Evolutionary conservation across 1,140 invertebrate species (phyloP), one percentile per base, ranked within the genome.

Genomic region (Aphelenchoides fujianensis): DNA sequence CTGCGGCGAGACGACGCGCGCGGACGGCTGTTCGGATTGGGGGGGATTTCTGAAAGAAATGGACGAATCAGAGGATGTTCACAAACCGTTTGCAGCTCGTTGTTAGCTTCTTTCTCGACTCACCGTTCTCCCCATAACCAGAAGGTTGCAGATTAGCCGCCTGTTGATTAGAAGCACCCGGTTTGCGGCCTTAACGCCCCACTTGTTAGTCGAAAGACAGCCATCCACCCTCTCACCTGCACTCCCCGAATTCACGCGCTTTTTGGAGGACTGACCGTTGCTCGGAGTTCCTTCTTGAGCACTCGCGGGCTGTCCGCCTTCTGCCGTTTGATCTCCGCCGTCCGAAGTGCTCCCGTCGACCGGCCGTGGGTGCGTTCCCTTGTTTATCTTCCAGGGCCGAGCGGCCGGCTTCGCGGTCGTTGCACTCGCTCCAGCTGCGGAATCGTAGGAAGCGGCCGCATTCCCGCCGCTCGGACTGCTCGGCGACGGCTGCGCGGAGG

Each of bases 121-220:
- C 31, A 69, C 67, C 67, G 34, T 69, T 69, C 27, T 70, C 67
- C 19, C 67, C 67, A 31, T 69, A 69, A 16, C 67, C 67, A 12
- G 67, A 69, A 12, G 67, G 61, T 71, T 69, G 19, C 27, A 35
- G 64, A 68, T 1, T 19, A 66, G 41, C 35, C 27, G 63, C 53
- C 53, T 37, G 1, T 34, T 66, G 37, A 30, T 37, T 66, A 12
- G 16, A 3, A 30, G 55, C 3, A 19, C 16, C 41, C 12, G 12
- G 12, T 48, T 48, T 48, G 12, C 23, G 12, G 12, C 12, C 41
- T 48, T 16, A 48, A 48, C 41, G 23, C 12, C 41, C 41, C 41
- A 48, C 12, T 48, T 16, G 41, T 48, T 48, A 48, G 41, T 48
- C 41, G 23, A 12, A 48, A 12, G 23, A 12, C 41, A 48, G 23